Conservation (phyloP, 2,113 vertebrate genomes). For the Todiramphus saurophagus region DNA sequence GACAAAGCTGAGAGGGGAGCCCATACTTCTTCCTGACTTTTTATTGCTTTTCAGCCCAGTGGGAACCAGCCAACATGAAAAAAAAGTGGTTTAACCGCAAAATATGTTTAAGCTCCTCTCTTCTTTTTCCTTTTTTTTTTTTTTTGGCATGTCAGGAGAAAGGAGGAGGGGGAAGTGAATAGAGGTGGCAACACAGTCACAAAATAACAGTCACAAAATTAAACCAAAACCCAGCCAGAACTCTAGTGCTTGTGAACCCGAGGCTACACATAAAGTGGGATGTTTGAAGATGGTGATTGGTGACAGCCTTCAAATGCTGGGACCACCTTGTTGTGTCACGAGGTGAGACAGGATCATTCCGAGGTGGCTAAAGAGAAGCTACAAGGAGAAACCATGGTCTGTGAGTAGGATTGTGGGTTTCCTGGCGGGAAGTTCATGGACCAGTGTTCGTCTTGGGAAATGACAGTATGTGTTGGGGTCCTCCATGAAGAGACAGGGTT, state of each 20-base stretch:
- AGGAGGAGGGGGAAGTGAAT: background rate
- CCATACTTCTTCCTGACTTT: constrained; percentile 82
- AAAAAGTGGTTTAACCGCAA: constrained; percentile 53
- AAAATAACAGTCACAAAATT: background rate
- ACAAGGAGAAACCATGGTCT: background rate
- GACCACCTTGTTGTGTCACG: rapidly evolving
- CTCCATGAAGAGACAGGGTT: background rate
- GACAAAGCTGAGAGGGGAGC: constrained; percentile 78
- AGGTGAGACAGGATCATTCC: background rate
- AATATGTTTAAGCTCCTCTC: constrained; percentile 66
- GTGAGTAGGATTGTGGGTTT: background rate
- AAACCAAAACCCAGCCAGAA: background rate
- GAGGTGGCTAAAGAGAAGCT: background rate
- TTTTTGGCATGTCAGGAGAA: background rate
- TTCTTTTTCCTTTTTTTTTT: background rate
- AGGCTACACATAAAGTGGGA: background rate
- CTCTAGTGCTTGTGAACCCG: background rate
- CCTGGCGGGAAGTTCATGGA: background rate
- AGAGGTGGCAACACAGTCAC: background rate
- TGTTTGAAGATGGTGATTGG: background rate
- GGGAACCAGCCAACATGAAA: constrained; percentile 67
- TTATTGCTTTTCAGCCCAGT: constrained; percentile 81
- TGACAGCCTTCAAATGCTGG: background rate
- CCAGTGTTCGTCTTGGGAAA: background rate
- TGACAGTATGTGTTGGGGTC: background rate